Conservation (phyloP, 2,888 invertebrate genomes). For the Dascillus cervinus region DNA sequence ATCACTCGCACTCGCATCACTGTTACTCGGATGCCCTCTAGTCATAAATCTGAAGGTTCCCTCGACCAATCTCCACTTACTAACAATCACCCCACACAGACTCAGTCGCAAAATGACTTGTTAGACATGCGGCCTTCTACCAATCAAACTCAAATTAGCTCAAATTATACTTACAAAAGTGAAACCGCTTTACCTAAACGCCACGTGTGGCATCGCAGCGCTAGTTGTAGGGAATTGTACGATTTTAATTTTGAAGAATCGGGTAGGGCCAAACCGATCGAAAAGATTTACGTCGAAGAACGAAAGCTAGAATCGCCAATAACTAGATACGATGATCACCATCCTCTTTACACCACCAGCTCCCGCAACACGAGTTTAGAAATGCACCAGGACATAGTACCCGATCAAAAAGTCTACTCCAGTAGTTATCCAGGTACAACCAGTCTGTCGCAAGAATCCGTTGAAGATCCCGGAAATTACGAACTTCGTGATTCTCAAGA, state of each 20-base stretch:
- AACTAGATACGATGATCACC: slow-evolving; percentile 64
- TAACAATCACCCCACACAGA: slow-evolving; percentile 36
- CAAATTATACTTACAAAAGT: slow-evolving; percentile 28
- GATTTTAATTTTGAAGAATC: slow-evolving; percentile 69
- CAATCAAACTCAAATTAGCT: slow-evolving; percentile 23
- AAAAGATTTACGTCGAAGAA: slow-evolving; percentile 38
- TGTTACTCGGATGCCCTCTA: slow-evolving; percentile 50
- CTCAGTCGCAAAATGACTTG: slow-evolving; percentile 41
- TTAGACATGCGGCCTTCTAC: slow-evolving; percentile 16
- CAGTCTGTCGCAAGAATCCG: slow-evolving; percentile 55
- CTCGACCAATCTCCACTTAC: slow-evolving; percentile 24
- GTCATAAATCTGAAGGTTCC: slow-evolving; percentile 47
- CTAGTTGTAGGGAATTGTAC: slow-evolving; percentile 75
- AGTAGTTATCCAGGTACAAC: slow-evolving; percentile 81
- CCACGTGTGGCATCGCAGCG: slow-evolving; percentile 67
- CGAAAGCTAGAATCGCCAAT: slow-evolving; percentile 59
- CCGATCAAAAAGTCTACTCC: slow-evolving; percentile 70
- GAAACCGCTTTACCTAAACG: slow-evolving; percentile 39
- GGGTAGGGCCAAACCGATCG: slow-evolving; percentile 55
- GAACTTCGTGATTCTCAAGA: slow-evolving; percentile 69
- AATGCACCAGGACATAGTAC: slow-evolving; percentile 57
- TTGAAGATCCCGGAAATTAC: slow-evolving; percentile 56
- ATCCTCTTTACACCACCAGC: slow-evolving; percentile 54
- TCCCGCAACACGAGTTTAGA: slow-evolving; percentile 58
- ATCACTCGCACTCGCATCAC: slow-evolving; percentile 37